Evolutionary conservation across 2,888 invertebrate genomes (phyloP).

Genomic region (Cactoblastis cactorum): DNA sequence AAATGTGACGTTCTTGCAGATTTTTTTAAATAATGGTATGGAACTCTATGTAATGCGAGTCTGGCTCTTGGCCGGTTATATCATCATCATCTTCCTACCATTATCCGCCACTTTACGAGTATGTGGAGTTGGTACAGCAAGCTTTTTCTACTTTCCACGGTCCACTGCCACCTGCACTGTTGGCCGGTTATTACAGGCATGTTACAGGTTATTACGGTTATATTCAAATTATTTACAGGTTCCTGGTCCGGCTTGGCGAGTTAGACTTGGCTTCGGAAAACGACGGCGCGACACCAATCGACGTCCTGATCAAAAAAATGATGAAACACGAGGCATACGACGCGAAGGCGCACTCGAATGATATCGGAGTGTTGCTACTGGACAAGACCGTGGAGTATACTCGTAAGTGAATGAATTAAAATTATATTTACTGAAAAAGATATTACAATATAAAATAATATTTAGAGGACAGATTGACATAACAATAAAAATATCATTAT

Average conservation of each 20-base stretch:
- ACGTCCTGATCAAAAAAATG: conserved; percentile 79
- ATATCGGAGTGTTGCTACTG: conserved; percentile 87
- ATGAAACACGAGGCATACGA: conserved; percentile 85
- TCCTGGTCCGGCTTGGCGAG: conserved; percentile 87
- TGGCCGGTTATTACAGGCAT: too few relatives aligned
- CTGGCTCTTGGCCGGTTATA: too few relatives aligned
- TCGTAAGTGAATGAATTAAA: conserved; percentile 28
- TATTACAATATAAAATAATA: not conserved
- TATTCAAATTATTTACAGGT: conserved; percentile 72
- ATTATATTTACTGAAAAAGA: not conserved
- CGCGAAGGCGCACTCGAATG: conserved; percentile 81
- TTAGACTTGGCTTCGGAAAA: conserved; percentile 82
- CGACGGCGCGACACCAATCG: conserved; percentile 81
- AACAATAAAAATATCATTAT: not conserved
- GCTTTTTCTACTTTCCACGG: too few relatives aligned
- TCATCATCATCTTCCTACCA: too few relatives aligned
- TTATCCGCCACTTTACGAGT: too few relatives aligned
- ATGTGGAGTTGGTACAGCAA: too few relatives aligned
- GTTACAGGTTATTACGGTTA: too few relatives aligned
- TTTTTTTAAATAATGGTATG: too few relatives aligned
- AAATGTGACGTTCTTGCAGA: too few relatives aligned
- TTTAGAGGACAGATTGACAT: too few relatives aligned
- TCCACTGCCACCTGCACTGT: too few relatives aligned
- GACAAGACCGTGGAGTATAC: conserved; percentile 76
- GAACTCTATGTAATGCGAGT: too few relatives aligned